Conservation (phyloP, 1,140 invertebrate species). For the Lordiphosa mommai region DNA sequence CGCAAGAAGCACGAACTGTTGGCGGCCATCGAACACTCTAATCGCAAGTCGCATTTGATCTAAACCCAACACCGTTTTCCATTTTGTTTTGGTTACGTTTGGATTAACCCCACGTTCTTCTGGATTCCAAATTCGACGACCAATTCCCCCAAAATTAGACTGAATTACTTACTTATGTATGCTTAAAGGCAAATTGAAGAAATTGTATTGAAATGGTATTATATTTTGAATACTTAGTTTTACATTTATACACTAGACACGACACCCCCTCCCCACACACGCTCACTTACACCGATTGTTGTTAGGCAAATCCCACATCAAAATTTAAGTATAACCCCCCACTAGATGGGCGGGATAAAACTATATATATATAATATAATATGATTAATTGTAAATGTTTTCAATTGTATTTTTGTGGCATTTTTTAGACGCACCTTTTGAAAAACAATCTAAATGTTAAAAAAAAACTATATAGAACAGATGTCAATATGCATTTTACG, state of each 20-base stretch:
- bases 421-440: conserved; percentile 68
- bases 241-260: conserved; percentile 25
- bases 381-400: conserved; percentile 66
- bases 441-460: conserved; percentile 53
- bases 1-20: conserved; percentile 92
- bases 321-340: conserved; percentile 18
- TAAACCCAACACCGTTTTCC: conserved; percentile 31
- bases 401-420: conserved; percentile 74
- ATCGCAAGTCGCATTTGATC: conserved; percentile 83
- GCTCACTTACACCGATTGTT: conserved; percentile 37
- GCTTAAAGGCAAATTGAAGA: conserved; percentile 39
- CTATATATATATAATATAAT: conserved; percentile 8
- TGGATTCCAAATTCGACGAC: conserved; percentile 35
- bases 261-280: conserved; percentile 2
- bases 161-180: conserved; percentile 62
- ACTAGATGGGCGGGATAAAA: background rate
- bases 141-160: conserved; percentile 70
- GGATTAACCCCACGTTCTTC: conserved; percentile 1
- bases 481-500: conserved; percentile 56
- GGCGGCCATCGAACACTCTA: conserved; percentile 91
- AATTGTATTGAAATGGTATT: conserved; percentile 61
- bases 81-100: conserved; percentile 34
- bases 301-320: conserved; percentile 45
- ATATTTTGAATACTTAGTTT: conserved; percentile 63
- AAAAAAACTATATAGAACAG: conserved; percentile 24